Percentiles rank a stretch among this genome's conserved stretches.
Evolutionary conservation across 2,888 invertebrate genomes (phyloP).

Genomic region (Lordiphosa fenestrarum): DNA sequence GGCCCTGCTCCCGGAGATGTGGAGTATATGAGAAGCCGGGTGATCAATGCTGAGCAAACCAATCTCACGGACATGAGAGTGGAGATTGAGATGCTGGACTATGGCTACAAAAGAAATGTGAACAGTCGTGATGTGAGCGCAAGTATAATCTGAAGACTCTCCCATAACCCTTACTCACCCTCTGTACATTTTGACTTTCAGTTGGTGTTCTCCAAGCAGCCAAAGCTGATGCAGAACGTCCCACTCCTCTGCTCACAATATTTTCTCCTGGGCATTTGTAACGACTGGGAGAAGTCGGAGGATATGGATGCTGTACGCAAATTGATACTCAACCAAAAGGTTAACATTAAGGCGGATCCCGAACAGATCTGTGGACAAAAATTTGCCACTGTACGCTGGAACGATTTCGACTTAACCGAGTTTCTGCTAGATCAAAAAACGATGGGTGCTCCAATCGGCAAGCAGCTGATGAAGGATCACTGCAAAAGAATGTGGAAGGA

Average conservation of each 20-base stretch:
- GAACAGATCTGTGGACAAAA: slow-evolving; percentile 70
- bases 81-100: slow-evolving; percentile 85
- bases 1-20: slow-evolving; percentile 67
- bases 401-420: slow-evolving; percentile 76
- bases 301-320: slow-evolving; percentile 69
- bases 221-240: slow-evolving; percentile 68
- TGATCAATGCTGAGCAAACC: slow-evolving; percentile 49
- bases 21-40: slow-evolving; percentile 80
- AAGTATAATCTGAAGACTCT: neutral
- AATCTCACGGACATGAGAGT: slow-evolving; percentile 82
- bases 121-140: slow-evolving; percentile 82
- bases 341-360: slow-evolving; percentile 65
- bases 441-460: slow-evolving; percentile 74
- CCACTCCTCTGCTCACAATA: slow-evolving; percentile 74
- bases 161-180: neutral
- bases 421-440: slow-evolving; percentile 77
- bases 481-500: slow-evolving; percentile 73
- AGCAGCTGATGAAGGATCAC: slow-evolving; percentile 75
- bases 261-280: slow-evolving; percentile 76
- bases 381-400: slow-evolving; percentile 78
- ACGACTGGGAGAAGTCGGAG: slow-evolving; percentile 69
- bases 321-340: slow-evolving; percentile 65
- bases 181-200: slow-evolving; percentile 22
- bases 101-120: slow-evolving; percentile 84
- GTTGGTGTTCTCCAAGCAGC: slow-evolving; percentile 76